Percentiles rank a stretch among this genome's conserved stretches.
Evolutionary conservation across 1,140 invertebrate species (phyloP).

Genomic region (Meloidogyne chitwoodi): DNA sequence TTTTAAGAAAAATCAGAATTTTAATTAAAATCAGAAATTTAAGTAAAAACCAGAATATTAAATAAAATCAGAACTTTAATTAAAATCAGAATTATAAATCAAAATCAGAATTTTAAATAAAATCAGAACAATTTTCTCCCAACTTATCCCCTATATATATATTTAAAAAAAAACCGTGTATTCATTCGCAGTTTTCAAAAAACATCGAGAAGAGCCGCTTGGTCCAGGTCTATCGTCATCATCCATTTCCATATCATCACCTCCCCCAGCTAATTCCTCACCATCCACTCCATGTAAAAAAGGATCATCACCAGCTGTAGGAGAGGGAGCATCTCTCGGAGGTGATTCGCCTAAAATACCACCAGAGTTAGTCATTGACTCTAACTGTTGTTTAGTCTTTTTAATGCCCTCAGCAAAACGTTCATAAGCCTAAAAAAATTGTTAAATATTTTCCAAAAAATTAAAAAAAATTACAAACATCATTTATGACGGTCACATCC

Average conservation of each 20-base stretch:
- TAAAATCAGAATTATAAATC: too few relatives aligned
- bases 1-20: too few relatives aligned
- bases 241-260: constrained; percentile 52
- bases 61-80: too few relatives aligned
- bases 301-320: constrained; percentile 36
- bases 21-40: not conserved
- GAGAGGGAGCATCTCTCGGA: constrained; percentile 48
- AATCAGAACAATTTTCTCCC: not conserved
- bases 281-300: constrained; percentile 30
- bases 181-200: constrained; percentile 27
- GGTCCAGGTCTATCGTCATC: constrained; percentile 46
- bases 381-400: constrained; percentile 28
- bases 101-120: too few relatives aligned
- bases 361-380: constrained; percentile 31
- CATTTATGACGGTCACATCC: constrained; percentile 48
- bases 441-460: constrained; percentile 19
- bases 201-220: not conserved
- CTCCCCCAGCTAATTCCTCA: constrained; percentile 6
- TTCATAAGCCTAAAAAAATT: constrained; percentile 39
- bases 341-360: constrained; percentile 30
- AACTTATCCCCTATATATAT: not conserved
- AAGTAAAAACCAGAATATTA: too few relatives aligned
- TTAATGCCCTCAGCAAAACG: constrained; percentile 38
- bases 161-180: constrained; percentile 29
- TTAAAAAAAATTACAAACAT: constrained; percentile 30